Percentiles rank a stretch among this genome's conserved stretches.
Conservation (phyloP, 2,113 vertebrate genomes). For the Oreochromis niloticus region DNA sequence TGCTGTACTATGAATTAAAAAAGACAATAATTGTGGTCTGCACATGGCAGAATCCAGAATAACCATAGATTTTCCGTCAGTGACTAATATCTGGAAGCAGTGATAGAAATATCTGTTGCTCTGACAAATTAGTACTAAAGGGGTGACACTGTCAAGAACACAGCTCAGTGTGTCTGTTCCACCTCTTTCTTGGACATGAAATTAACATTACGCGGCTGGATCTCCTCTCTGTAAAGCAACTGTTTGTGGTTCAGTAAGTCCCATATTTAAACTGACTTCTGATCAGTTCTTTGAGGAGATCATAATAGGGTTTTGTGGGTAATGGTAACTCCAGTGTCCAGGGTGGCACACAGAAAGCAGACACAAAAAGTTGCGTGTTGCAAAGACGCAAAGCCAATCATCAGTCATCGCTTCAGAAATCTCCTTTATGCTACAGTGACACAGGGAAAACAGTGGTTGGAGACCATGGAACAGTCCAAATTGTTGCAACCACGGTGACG, state of each 20-base stretch:
- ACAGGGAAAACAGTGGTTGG: not conserved
- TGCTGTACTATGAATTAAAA: not conserved
- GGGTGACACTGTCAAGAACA: not conserved
- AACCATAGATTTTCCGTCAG: not conserved
- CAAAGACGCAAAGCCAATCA: not conserved
- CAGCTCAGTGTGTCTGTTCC: not conserved
- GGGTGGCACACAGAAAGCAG: accelerated
- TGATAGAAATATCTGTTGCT: not conserved
- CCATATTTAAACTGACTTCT: not conserved
- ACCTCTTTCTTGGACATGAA: not conserved
- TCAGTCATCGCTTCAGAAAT: not conserved
- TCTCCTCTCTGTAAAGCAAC: not conserved
- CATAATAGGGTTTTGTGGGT: accelerated
- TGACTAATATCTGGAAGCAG: not conserved
- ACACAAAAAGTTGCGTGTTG: not conserved
- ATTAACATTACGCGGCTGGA: not conserved
- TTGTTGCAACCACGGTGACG: not conserved
- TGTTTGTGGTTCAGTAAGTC: not conserved
- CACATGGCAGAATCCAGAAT: not conserved
- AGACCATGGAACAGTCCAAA: not conserved
- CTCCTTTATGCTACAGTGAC: not conserved
- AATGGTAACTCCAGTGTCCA: not conserved
- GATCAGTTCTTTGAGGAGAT: not conserved
- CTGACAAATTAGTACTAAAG: not conserved
- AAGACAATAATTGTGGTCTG: accelerated